These are phyloP conservation scores for Vulpes ferrilata DNA, from an alignment of 2,113 vertebrate species.

Conservation along the genomic window DNA sequence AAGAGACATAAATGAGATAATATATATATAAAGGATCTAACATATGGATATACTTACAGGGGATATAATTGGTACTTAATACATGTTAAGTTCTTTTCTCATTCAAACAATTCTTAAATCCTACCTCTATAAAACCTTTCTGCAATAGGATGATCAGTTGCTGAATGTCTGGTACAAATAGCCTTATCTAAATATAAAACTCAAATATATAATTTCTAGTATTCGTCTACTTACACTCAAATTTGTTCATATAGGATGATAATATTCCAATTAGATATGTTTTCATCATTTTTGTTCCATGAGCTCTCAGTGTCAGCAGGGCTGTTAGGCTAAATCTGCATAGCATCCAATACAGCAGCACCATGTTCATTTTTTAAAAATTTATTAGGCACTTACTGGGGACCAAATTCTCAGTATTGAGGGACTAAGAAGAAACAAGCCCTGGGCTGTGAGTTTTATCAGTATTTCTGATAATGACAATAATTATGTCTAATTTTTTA, in stretches of 20 bases:
- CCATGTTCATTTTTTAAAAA: not conserved
- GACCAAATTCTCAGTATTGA: constrained; percentile 23
- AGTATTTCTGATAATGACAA: constrained; percentile 41
- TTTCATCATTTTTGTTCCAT: constrained; percentile 19
- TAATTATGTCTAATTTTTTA: not conserved
- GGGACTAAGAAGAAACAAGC: not conserved
- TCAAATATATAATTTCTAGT: constrained; percentile 48
- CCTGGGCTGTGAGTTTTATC: not conserved
- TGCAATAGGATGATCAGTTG: constrained; percentile 14
- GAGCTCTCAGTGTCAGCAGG: not conserved
- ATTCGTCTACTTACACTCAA: constrained; percentile 27
- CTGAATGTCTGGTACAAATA: not conserved
- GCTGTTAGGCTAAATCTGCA: constrained; percentile 8
- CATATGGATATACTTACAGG: constrained; percentile 20
- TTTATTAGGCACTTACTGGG: constrained; percentile 6
- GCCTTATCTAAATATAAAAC: constrained; percentile 53
- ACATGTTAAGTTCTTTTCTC: constrained; percentile 42
- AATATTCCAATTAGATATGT: constrained; percentile 48
- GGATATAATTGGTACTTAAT: not conserved
- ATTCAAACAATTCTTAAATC: constrained; percentile 32
- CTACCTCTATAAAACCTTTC: constrained; percentile 18
- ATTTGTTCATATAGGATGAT: constrained; percentile 30
- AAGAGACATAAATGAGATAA: constrained; percentile 17
- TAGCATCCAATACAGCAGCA: not conserved
- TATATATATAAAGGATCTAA: constrained; percentile 21